Conservation (phyloP, 2,888 invertebrate genomes). For the Lasioglossum calceatum region DNA sequence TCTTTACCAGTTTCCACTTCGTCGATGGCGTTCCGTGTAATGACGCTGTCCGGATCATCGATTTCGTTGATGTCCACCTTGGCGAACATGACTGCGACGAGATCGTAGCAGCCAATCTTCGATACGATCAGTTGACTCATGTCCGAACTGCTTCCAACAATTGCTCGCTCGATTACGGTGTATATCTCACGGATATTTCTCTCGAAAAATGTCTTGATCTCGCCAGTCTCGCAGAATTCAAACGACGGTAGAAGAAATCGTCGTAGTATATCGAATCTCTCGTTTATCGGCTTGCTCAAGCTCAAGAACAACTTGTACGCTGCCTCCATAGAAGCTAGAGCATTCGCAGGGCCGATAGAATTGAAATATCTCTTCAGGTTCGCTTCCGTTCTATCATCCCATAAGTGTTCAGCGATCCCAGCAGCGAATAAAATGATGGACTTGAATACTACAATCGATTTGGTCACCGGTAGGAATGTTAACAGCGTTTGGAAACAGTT, state of each 20-base stretch:
- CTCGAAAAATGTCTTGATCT: slow-evolving; percentile 78
- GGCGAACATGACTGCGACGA: slow-evolving; percentile 82
- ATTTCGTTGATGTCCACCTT: slow-evolving; percentile 74
- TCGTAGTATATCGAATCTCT: slow-evolving; percentile 79
- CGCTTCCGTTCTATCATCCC: slow-evolving; percentile 67
- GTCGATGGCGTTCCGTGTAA: slow-evolving; percentile 76
- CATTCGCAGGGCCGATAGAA: slow-evolving; percentile 62
- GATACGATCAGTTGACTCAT: slow-evolving; percentile 74
- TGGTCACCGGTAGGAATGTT: slow-evolving; percentile 74
- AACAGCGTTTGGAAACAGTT: slow-evolving; percentile 76
- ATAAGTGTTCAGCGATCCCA: slow-evolving; percentile 70
- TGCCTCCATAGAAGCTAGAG: slow-evolving; percentile 72
- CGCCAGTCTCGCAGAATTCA: slow-evolving; percentile 66
- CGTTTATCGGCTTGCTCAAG: slow-evolving; percentile 45
- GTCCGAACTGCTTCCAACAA: slow-evolving; percentile 68
- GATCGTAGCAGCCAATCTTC: slow-evolving; percentile 81
- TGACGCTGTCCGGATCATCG: slow-evolving; percentile 67
- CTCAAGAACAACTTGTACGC: slow-evolving; percentile 75
- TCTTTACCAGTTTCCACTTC: slow-evolving; percentile 76
- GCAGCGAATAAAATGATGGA: slow-evolving; percentile 73
- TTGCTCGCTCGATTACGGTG: slow-evolving; percentile 30
- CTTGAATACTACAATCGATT: slow-evolving; percentile 74
- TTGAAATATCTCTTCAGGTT: slow-evolving; percentile 72
- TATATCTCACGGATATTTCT: slow-evolving; percentile 75
- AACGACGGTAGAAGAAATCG: slow-evolving; percentile 81